Percentiles rank a stretch among this genome's conserved stretches.
Evolutionary conservation across 2,113 vertebrate species (phyloP).

Genomic region (Halcyon malimbica): DNA sequence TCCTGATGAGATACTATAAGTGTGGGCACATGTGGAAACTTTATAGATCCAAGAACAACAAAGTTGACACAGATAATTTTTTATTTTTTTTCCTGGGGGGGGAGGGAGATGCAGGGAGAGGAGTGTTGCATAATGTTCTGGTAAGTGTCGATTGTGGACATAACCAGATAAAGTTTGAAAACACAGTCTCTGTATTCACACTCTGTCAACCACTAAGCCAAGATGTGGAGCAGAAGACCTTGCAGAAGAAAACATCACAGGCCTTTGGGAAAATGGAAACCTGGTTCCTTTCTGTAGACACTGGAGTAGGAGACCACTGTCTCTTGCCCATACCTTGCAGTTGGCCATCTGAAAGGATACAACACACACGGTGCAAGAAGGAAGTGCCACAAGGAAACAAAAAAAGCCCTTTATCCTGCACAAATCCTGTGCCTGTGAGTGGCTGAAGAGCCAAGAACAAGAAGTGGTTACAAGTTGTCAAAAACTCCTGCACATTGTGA

Average conservation of each 20-base stretch:
- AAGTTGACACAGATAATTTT: neutral
- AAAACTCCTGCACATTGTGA: neutral
- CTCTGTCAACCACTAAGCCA: neutral
- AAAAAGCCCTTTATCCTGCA: neutral
- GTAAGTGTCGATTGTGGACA: neutral
- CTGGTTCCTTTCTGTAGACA: neutral
- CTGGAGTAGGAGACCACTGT: neutral
- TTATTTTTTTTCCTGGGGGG: neutral
- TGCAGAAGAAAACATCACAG: neutral
- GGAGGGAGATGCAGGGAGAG: neutral
- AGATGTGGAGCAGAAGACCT: neutral
- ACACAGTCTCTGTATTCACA: neutral
- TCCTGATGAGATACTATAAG: neutral
- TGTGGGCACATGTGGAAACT: neutral
- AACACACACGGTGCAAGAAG: neutral
- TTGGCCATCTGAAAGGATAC: rapidly evolving
- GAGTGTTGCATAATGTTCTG: neutral
- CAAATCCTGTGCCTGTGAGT: neutral
- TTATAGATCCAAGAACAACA: neutral
- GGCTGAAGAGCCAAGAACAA: neutral
- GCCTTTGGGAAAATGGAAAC: neutral
- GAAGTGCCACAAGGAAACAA: neutral
- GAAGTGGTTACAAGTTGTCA: neutral
- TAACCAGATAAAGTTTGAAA: neutral
- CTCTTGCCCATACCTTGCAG: neutral